Conservation (phyloP, 2,797 vertebrate species). For the Cryptoprocta ferox region DNA sequence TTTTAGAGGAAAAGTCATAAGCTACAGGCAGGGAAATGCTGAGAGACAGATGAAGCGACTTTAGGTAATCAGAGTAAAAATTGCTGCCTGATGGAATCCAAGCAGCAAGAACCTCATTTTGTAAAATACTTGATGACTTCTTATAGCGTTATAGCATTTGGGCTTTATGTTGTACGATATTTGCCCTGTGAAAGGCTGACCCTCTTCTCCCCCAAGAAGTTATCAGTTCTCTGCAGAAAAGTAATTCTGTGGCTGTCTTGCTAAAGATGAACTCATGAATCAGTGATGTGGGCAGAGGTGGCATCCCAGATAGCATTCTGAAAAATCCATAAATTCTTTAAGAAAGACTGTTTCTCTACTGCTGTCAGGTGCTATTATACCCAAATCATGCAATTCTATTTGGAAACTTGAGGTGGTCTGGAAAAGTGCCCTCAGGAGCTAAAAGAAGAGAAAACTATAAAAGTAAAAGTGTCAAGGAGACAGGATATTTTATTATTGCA, state of each 20-base stretch:
- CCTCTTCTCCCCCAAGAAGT: conserved; percentile 79
- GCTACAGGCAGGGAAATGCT: conserved; percentile 69
- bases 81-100: conserved; percentile 79
- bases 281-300: conserved; percentile 81
- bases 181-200: conserved; percentile 76
- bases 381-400: conserved; percentile 74
- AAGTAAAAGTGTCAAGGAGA: conserved; percentile 52
- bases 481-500: conserved; percentile 70
- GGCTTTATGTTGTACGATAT: conserved; percentile 82
- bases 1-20: conserved; percentile 73
- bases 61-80: conserved; percentile 84
- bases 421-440: conserved; percentile 60
- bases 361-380: conserved; percentile 67
- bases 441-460: conserved; percentile 57
- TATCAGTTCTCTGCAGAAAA: conserved; percentile 84
- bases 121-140: conserved; percentile 82
- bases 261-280: conserved; percentile 85
- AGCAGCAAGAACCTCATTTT: conserved; percentile 79
- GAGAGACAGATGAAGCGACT: conserved; percentile 82
- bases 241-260: conserved; percentile 85
- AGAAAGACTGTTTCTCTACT: conserved; percentile 68
- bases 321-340: conserved; percentile 83
- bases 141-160: conserved; percentile 74
- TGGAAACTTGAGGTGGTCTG: conserved; percentile 69
- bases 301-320: conserved; percentile 74